Conservation (phyloP, 2,113 vertebrate species). For the Prinia subflava region DNA sequence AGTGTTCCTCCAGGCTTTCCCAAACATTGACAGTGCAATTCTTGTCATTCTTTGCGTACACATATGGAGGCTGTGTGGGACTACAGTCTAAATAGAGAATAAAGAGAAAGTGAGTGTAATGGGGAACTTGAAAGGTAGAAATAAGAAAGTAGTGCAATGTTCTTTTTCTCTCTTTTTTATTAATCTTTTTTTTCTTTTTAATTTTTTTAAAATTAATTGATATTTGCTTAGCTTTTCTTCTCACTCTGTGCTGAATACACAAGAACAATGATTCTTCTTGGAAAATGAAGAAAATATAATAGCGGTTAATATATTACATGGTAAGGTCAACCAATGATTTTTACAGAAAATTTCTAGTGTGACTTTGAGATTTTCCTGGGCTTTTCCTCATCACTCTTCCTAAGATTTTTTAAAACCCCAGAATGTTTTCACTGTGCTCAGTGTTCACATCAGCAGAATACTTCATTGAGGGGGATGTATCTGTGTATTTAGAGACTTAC, state of each 20-base stretch:
- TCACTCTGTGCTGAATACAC: neutral
- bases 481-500: neutral
- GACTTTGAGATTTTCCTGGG: neutral
- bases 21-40: neutral
- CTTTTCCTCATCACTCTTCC: neutral
- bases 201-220: neutral
- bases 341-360: neutral
- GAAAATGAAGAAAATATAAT: neutral
- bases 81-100: neutral
- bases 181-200: neutral
- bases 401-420: neutral
- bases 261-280: neutral
- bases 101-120: neutral
- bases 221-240: neutral
- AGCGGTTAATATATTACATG: neutral
- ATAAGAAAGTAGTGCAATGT: neutral
- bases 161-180: neutral
- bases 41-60: neutral
- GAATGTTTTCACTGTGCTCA: neutral
- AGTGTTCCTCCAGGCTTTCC: neutral
- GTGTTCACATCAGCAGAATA: neutral
- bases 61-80: accelerated
- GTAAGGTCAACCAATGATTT: neutral
- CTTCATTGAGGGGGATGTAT: accelerated
- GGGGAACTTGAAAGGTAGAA: neutral